These are phyloP conservation scores for Drosophila yakuba DNA, from an alignment of 1,140 invertebrate species.

Conservation along the genomic window DNA sequence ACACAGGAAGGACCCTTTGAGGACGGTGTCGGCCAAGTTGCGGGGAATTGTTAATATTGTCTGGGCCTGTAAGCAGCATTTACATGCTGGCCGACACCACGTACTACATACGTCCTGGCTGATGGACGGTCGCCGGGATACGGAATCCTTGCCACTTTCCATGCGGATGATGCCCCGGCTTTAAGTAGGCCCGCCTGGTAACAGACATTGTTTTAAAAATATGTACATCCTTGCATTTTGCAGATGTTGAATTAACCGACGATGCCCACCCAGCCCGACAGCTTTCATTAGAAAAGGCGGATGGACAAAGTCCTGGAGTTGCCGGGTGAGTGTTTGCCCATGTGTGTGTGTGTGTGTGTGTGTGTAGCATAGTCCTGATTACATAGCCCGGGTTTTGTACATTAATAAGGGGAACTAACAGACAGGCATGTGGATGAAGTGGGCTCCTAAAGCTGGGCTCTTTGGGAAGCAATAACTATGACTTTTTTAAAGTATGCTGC, in stretches of 20 bases:
- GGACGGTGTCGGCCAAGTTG: conserved; percentile 46
- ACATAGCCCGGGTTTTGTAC: conserved; percentile 3
- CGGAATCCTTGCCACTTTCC: neutral
- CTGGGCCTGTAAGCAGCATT: conserved; percentile 74
- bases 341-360: neutral
- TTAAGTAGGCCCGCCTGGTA: conserved; percentile 38
- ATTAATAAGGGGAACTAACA: conserved; percentile 12
- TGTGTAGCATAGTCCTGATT: neutral
- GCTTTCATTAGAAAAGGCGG: conserved; percentile 36
- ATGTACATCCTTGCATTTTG: conserved; percentile 42
- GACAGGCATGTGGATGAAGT: neutral
- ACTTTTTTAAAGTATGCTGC: too few relatives aligned
- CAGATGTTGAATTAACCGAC: conserved; percentile 52
- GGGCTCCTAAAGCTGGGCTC: neutral
- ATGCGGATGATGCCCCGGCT: conserved; percentile 29
- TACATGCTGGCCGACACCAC: conserved; percentile 66
- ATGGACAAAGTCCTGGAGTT: neutral
- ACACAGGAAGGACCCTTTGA: conserved; percentile 10
- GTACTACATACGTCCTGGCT: conserved; percentile 49
- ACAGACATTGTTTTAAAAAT: conserved; percentile 47
- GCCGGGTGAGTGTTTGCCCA: conserved; percentile 25
- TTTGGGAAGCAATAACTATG: neutral
- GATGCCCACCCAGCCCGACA: conserved; percentile 15
- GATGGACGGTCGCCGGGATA: conserved; percentile 28
- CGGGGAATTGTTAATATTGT: conserved; percentile 73